These are phyloP conservation scores for Pecten maximus DNA, from an alignment of 2,888 invertebrate genomes.

Conservation along the genomic window DNA sequence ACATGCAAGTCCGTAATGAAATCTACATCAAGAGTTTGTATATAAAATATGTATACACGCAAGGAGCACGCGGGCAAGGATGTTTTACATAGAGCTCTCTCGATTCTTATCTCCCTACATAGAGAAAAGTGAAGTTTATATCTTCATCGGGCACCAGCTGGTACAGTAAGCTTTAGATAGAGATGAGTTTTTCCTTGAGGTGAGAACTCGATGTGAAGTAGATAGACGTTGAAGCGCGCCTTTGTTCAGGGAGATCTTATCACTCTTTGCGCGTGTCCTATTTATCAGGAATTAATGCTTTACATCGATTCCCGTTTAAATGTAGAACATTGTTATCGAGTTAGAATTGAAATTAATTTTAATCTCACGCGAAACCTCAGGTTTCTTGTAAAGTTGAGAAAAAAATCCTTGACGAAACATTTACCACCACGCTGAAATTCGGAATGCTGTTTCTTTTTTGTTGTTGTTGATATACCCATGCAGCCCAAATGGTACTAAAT, in stretches of 20 bases:
- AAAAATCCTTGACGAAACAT: not conserved
- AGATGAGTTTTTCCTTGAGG: not conserved
- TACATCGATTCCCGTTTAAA: too few relatives aligned
- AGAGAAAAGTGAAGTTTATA: not conserved
- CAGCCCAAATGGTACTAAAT: not conserved
- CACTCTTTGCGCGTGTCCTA: too few relatives aligned
- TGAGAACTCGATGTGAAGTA: not conserved
- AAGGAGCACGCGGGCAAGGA: not conserved
- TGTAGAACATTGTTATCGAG: not conserved
- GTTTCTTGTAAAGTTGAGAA: not conserved
- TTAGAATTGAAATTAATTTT: not conserved
- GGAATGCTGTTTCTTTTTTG: not conserved
- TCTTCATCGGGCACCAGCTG: not conserved
- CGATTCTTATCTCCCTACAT: not conserved
- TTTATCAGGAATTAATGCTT: too few relatives aligned
- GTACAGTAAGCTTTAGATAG: not conserved
- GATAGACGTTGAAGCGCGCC: not conserved
- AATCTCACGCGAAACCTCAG: not conserved
- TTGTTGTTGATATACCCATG: not conserved
- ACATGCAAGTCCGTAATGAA: not conserved
- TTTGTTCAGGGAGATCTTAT: too few relatives aligned
- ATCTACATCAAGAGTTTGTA: not conserved
- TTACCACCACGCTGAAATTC: not conserved
- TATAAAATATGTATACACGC: slow-evolving; percentile 32
- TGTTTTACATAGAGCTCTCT: not conserved